Evolutionary conservation across 2,888 invertebrate genomes (phyloP).

Genomic region (Luperina nickerlii): DNA sequence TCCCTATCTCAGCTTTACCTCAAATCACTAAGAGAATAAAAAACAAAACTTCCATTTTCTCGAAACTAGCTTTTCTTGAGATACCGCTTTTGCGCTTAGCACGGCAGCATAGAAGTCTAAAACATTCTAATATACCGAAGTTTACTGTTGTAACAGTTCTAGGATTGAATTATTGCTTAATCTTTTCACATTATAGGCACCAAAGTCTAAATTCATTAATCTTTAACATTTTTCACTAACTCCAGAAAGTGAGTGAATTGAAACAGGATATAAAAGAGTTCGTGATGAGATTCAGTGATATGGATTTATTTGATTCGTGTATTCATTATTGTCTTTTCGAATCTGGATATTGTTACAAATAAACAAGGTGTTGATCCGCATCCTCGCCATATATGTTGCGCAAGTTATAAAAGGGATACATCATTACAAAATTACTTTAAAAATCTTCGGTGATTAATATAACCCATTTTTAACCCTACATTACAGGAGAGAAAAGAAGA

Average conservation of each 20-base stretch:
- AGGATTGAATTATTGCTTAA: conserved; percentile 33
- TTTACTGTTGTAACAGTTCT: conserved; percentile 32
- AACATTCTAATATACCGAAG: conserved; percentile 2
- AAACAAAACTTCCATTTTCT: no score
- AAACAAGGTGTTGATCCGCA: conserved; percentile 13
- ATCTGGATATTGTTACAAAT: conserved; percentile 10
- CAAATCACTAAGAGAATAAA: no score
- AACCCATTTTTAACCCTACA: conserved; percentile 13
- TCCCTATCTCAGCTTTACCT: no score
- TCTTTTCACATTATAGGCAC: conserved; percentile 46
- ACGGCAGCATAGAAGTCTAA: neutral
- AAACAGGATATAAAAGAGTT: conserved; percentile 2
- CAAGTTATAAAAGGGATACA: neutral
- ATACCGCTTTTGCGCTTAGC: no score
- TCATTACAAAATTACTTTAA: neutral
- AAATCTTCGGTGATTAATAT: neutral
- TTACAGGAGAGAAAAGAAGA: neutral
- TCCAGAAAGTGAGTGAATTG: conserved; percentile 3
- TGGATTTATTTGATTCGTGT: conserved; percentile 21
- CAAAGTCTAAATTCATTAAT: conserved; percentile 37
- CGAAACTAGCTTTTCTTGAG: no score
- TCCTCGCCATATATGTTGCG: neutral
- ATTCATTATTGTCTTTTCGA: conserved; percentile 7
- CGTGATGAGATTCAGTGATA: conserved; percentile 38
- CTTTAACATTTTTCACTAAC: conserved; percentile 20